Base-by-base conservation (phyloP, 2,888 invertebrate genomes). In the Macropis europaea region DNA sequence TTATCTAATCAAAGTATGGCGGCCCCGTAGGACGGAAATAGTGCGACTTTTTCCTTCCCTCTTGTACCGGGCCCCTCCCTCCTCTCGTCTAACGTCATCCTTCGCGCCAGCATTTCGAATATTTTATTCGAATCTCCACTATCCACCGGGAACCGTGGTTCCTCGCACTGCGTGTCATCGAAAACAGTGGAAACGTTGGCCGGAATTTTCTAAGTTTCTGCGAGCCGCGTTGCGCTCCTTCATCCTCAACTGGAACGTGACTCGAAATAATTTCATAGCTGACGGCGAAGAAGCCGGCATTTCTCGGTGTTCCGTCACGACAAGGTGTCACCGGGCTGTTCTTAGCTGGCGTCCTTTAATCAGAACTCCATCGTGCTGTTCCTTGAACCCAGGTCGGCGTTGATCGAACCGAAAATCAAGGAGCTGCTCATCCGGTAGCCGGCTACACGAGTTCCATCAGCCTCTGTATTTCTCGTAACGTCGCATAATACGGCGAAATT, bases 1-100 rank as follows among this genome's bases (percentile, higher is more conserved):
- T 84, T 84, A 84, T 84, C 84, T 85, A 85, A 85, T 83, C 84
- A 83, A 83, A 82, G 77, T 80, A 75, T 75, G 83, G 79, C 82
- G 80, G 78, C 73, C 74, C 73, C 81, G 77, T 76, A 81, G 77
- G 81, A 84, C 87, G 87, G 87, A 88, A 87, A 84, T 83, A 87
- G 81, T 83, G 83, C 73, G 83, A 80, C 83, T 87, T 82, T 79
- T 85, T 85, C 81, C 82, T 84, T 75, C 81, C 82, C 80, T 82
- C 82, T 77, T 79, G 81, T 84, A 79, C 73, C 70, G 68, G 76
- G 59, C 71, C 73, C 77, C 71, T 77, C 73, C 77, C 71, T 69
- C 79, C 84, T 67, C 79, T 48, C 77, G 75, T 81, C 82, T 84
- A 82, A 81, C 75, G 81, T 81, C 70, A 81, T 76, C 63, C 82